Evolutionary conservation across 2,888 invertebrate genomes (phyloP).

Genomic region (Clunio marinus): DNA sequence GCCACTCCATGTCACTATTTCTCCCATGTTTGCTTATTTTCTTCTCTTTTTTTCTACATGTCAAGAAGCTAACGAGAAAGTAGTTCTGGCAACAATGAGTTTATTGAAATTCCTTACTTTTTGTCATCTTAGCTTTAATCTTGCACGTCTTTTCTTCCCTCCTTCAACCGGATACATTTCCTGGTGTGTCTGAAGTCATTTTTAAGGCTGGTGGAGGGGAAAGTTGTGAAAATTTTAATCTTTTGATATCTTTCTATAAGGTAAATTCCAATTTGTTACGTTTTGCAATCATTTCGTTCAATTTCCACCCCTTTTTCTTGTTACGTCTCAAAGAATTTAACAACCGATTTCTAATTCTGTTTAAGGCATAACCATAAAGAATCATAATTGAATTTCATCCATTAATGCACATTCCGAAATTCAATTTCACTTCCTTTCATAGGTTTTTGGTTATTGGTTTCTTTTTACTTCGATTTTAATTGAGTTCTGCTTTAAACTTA

Average conservation of each 20-base stretch:
- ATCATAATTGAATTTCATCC: constrained; percentile 18
- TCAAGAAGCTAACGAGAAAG: constrained; percentile 20
- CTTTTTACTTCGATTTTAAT: constrained; percentile 17
- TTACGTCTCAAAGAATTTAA: not conserved
- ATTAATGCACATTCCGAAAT: constrained; percentile 15
- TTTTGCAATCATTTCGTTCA: not conserved
- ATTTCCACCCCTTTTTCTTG: not conserved
- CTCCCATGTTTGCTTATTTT: constrained; percentile 10
- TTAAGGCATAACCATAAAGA: not conserved
- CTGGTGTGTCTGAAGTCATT: not conserved
- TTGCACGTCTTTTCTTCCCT: constrained; percentile 1
- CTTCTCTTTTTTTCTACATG: not conserved
- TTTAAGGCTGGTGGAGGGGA: too few relatives aligned
- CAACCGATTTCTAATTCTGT: too few relatives aligned
- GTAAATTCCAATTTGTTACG: constrained; percentile 10
- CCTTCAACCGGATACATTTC: constrained; percentile 6
- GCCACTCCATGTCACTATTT: constrained; percentile 2
- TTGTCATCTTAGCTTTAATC: not conserved
- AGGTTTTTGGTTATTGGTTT: constrained; percentile 7
- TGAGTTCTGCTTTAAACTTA: constrained; percentile 3
- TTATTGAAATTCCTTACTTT: constrained; percentile 7
- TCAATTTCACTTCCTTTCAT: not conserved
- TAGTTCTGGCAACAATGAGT: constrained; percentile 21
- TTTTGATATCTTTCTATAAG: constrained; percentile 3
- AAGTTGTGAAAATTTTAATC: constrained; percentile 14